Conservation (phyloP, 1,140 invertebrate genomes). For the Trachymyrmex cornetzi region DNA sequence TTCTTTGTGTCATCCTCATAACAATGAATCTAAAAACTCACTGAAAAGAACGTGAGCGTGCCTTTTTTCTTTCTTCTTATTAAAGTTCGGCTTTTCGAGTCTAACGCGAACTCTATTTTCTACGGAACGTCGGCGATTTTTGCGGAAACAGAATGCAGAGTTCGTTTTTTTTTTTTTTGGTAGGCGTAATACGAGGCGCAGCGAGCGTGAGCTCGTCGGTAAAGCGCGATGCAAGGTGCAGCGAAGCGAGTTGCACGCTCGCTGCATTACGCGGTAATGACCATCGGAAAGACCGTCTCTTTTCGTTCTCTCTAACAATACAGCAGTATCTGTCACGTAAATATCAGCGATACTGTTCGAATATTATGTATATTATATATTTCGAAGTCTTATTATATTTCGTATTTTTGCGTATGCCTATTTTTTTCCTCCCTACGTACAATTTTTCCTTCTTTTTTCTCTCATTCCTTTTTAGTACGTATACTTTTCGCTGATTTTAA, state of each 20-base stretch:
- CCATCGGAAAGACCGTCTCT: slow-evolving; percentile 57
- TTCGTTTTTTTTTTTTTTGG: slow-evolving; percentile 49
- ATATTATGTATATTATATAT: background rate
- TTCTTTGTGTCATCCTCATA: background rate
- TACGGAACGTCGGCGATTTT: slow-evolving; percentile 33
- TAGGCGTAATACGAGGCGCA: slow-evolving; percentile 64
- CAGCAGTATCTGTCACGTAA: background rate
- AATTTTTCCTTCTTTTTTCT: background rate
- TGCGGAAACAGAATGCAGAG: slow-evolving; percentile 22
- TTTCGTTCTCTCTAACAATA: slow-evolving; percentile 22
- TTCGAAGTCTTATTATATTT: background rate
- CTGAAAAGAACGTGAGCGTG: background rate
- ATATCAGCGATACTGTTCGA: background rate
- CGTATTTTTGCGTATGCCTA: background rate
- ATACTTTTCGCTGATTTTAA: background rate
- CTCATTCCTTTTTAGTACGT: background rate
- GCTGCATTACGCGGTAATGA: slow-evolving; percentile 72
- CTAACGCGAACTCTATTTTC: background rate
- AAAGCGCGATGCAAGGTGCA: slow-evolving; percentile 70
- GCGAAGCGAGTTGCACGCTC: slow-evolving; percentile 69
- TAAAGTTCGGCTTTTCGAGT: background rate
- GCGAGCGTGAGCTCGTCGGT: slow-evolving; percentile 62
- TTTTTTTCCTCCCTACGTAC: background rate
- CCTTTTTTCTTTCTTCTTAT: background rate
- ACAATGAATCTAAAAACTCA: background rate